phyloP scores from a whole-genome alignment of 2,888 invertebrate genomes.

The Andrena praecox region DNA sequence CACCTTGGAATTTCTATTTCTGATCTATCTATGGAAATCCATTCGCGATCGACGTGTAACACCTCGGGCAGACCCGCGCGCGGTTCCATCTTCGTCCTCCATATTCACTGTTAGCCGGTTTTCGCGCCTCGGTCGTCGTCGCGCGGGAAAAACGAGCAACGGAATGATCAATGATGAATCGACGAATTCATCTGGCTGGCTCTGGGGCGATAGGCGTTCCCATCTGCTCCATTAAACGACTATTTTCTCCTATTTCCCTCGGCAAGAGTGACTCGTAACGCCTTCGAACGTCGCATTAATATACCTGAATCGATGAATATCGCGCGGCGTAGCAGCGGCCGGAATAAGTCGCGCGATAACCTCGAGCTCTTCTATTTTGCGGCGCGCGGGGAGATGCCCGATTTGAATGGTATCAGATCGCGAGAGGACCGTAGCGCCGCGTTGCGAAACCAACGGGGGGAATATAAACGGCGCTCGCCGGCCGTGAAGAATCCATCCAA shows the following conservation, averaged over 20 bases:
- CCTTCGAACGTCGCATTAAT: slow-evolving; percentile 55
- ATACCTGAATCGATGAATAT: slow-evolving; percentile 63
- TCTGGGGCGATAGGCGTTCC: neutral
- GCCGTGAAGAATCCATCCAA: slow-evolving; percentile 72
- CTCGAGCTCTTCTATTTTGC: slow-evolving; percentile 50
- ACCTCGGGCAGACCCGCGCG: neutral
- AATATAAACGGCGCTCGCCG: slow-evolving; percentile 69
- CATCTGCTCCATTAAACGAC: slow-evolving; percentile 15
- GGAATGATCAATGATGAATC: slow-evolving; percentile 18
- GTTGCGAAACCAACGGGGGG: neutral
- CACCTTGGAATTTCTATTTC: neutral
- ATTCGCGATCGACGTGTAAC: neutral
- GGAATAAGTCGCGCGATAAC: slow-evolving; percentile 22
- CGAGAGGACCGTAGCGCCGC: slow-evolving; percentile 12
- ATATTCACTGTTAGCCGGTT: neutral
- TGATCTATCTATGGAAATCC: neutral
- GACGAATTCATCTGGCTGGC: slow-evolving; percentile 12
- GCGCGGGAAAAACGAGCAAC: neutral
- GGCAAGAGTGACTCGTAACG: slow-evolving; percentile 18
- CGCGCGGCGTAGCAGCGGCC: slow-evolving; percentile 32
- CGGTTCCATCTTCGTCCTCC: neutral
- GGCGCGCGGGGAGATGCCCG: slow-evolving; percentile 36
- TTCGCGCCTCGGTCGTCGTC: slow-evolving; percentile 7
- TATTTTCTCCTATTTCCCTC: slow-evolving; percentile 15
- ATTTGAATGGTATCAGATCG: slow-evolving; percentile 73